Evolutionary conservation across 2,888 invertebrate species (phyloP), one percentile per base, ranked within the genome.

Genomic region (Zhengitettix transpicula): DNA sequence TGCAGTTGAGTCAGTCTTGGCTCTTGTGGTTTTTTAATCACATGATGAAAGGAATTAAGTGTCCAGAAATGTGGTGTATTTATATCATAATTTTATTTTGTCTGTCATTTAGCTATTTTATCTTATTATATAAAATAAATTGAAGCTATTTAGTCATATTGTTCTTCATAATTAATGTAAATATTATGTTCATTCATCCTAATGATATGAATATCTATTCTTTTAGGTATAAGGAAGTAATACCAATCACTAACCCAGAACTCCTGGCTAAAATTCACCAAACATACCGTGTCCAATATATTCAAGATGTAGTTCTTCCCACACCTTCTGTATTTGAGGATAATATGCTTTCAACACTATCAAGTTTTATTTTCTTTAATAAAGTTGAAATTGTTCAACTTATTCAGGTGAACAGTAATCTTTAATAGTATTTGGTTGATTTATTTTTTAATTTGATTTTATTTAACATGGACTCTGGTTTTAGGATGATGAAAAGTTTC

Each of bases 321-420:
- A 94, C 98, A 56, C 98, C 99, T 12, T 96, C 96, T 67, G 92
- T 99, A 68, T 99, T 98, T 75, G 99, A 99, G 73, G 99, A 99
- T 75, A 99, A 98, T 74, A 87, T 98, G 84, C 81, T 99, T 65
- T 96, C 95, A 69, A 94, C 96, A 63, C 79, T 99, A 70, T 93
- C 91, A 72, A 97, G 96, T 80, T 98, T 98, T 80, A 93, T 99
- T 76, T 99, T 96, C 81, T 99, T 99, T 78, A 98, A 97, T 78
- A 98, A 99, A 79, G 93, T 97, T 72, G 98, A 99, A 80, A 99
- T 99, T 76, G 97, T 99, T 67, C 94, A 91, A 67, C 82, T 95
- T 71, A 90, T 99, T 73, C 79, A 80, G 75, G 81, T 81, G 67
- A 67, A 70, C n/a, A 16, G n/a, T 59, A 17, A 15, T 59, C 1